Evolutionary conservation across 2,113 vertebrate species (phyloP), one percentile per base, ranked within the genome.

Genomic region (Pelecanoides urinatrix): DNA sequence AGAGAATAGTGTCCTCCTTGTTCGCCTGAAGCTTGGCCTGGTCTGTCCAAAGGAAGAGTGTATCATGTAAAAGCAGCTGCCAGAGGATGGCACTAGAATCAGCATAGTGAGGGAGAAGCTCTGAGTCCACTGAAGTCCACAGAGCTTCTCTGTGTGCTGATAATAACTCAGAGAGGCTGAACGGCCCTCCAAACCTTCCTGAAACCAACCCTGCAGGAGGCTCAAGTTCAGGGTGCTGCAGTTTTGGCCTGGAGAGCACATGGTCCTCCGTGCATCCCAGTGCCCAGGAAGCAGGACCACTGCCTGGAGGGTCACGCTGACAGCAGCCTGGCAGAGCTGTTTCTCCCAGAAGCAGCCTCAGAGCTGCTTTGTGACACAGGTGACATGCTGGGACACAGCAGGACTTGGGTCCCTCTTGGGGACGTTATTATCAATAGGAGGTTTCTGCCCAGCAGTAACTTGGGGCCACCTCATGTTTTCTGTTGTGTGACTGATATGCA

Each of bases 31-130:
- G 27, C 27, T 49, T 44, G 34, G 7, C 26, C 29, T n/a, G 59
- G 11, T 16, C 13, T n/a, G 40, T 32, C 80, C 71, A 42, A 29
- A 34, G 55, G 38, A 61, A 59, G 50, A 79, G 25, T 1, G 22
- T 4, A 6, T 38, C 6, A 5, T 4, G 17, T 13, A 32, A 78
- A 71, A 66, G 36, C 68, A 59, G n/a, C 47, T 80, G 68, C 80
- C 79, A 93, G 84, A 91, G 72, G 75, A 78, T 88, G 88, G 70
- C 93, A 93, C 65, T 18, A 94, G 74, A 85, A 88, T 8, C 75
- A 70, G 76, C 26, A 2, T 1, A 52, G 66, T 38, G 44, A 87
- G 27, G 50, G 68, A 75, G 45, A 49, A 80, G 61, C 44, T 65
- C 32, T 4, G 25, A 49, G 81, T 52, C 56, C 58, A 34, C 47